phyloP scores from a whole-genome alignment of 1,140 invertebrate genomes.

The Hydropsyche tenuis region DNA sequence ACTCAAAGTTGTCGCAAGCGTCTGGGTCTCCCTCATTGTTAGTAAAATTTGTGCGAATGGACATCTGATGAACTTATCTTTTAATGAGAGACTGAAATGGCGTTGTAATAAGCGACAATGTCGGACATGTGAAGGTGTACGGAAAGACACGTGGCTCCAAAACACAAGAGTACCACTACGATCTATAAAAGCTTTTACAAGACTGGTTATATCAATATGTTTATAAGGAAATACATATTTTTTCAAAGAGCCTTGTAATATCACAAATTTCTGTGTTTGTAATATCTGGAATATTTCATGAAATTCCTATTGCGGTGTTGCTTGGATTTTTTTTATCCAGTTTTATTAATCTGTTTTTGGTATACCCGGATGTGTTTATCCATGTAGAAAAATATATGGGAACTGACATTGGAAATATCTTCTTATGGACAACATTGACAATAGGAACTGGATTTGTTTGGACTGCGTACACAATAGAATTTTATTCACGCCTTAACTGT shows the following conservation, averaged over 20 bases:
- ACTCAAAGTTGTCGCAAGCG: too few relatives aligned
- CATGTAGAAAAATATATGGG: not conserved
- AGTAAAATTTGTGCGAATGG: too few relatives aligned
- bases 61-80: too few relatives aligned
- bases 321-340: constrained; percentile 87
- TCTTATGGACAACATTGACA: constrained; percentile 80
- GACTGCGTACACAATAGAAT: constrained; percentile 84
- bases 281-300: constrained; percentile 79
- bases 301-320: constrained; percentile 79
- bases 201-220: constrained; percentile 94
- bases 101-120: too few relatives aligned
- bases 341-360: constrained; percentile 75
- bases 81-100: too few relatives aligned
- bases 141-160: too few relatives aligned
- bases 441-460: constrained; percentile 78
- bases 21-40: too few relatives aligned
- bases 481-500: constrained; percentile 82
- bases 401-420: constrained; percentile 71
- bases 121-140: too few relatives aligned
- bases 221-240: constrained; percentile 79
- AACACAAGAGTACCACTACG: too few relatives aligned
- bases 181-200: constrained; percentile 85
- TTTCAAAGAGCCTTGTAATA: constrained; percentile 60
- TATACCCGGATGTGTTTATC: not conserved
- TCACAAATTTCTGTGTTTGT: constrained; percentile 67